These are phyloP conservation scores for Tetramorium parvispinum DNA, from an alignment of 1,140 invertebrate species.

Conservation along the genomic window DNA sequence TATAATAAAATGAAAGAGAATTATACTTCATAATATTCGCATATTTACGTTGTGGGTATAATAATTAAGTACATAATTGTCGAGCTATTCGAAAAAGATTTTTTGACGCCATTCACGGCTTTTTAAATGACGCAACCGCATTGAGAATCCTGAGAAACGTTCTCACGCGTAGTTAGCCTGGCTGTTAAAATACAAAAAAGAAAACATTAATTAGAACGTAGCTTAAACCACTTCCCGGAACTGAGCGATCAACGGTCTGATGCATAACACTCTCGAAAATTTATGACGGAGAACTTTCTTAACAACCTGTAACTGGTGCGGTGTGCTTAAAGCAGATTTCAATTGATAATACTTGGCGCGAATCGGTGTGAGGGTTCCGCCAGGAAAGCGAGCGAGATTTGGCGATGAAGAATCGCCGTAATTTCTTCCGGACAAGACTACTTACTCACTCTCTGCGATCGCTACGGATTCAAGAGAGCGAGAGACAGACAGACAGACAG, in stretches of 20 bases:
- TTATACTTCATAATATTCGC: neutral
- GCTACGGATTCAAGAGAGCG: slow-evolving; percentile 39
- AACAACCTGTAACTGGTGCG: slow-evolving; percentile 68
- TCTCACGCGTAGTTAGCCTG: slow-evolving; percentile 1
- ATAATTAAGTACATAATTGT: slow-evolving; percentile 4
- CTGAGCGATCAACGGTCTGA: slow-evolving; percentile 9
- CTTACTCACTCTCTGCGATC: slow-evolving; percentile 51
- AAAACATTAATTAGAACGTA: slow-evolving; percentile 72
- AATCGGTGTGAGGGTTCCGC: slow-evolving; percentile 23
- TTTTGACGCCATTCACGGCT: neutral
- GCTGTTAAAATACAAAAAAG: slow-evolving; percentile 49
- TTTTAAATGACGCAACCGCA: slow-evolving; percentile 8
- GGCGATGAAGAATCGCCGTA: slow-evolving; percentile 63
- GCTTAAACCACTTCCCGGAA: slow-evolving; percentile 24
- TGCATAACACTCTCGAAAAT: slow-evolving; percentile 58
- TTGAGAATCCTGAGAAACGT: slow-evolving; percentile 27
- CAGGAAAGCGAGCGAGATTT: neutral
- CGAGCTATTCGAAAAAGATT: neutral
- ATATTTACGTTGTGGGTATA: neutral
- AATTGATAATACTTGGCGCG: slow-evolving; percentile 66
- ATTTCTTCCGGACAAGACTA: slow-evolving; percentile 56
- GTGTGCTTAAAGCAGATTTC: slow-evolving; percentile 56
- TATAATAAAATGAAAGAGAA: neutral
- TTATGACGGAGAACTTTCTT: slow-evolving; percentile 67
- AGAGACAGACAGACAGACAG: neutral